Base-by-base conservation (phyloP, 2,888 invertebrate genomes). In the Drosophila gaucha region DNA sequence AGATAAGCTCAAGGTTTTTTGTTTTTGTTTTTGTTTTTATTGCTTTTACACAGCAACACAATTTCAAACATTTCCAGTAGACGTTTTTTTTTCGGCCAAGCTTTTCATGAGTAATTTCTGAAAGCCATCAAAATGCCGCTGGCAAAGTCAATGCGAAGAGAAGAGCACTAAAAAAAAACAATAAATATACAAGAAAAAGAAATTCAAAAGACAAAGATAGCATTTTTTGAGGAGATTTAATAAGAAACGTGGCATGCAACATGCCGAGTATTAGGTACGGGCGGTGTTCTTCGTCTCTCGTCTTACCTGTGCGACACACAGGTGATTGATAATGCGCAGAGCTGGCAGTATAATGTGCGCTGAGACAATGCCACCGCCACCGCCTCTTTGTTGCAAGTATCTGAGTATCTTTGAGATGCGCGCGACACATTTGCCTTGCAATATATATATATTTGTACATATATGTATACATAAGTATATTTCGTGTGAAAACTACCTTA, bases 401-500 rank as follows among this genome's bases (percentile, higher is more conserved):
- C 67, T 50, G 16, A 30, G 62, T 35, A 76, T 76, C 82, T 67
- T 22, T 30, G 26, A 75, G 76, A 67, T 77, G 70, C 77, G 59
- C 72, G 86, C 83, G 72, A 79, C 77, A 63, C 47, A 35, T 49
- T 49, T 35, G 33, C 46, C 46, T 10, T 12, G 31, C 46, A 14
- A 9, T 41, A 31, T 31, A 31, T 31, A 14, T 30, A 43, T 4
- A 8, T 3, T 3, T 3, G 0, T n/a, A 12, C 1, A 8, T 3
- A 20, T 16, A 8, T 9, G 3, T n/a, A 56, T 50, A 10, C 4
- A 14, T 39, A 22, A 38, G 18, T 41, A 6, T 41, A 26, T 41
- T 84, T 79, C 77, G 86, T 85, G 79, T 78, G 76, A 85, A 86
- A 86, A 74, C 59, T 86, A 83, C 78, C 84, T 84, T 80, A 80